These are phyloP conservation scores for Anolis apletophallus DNA, from an alignment of 2,797 vertebrate genomes.

Conservation along the genomic window DNA sequence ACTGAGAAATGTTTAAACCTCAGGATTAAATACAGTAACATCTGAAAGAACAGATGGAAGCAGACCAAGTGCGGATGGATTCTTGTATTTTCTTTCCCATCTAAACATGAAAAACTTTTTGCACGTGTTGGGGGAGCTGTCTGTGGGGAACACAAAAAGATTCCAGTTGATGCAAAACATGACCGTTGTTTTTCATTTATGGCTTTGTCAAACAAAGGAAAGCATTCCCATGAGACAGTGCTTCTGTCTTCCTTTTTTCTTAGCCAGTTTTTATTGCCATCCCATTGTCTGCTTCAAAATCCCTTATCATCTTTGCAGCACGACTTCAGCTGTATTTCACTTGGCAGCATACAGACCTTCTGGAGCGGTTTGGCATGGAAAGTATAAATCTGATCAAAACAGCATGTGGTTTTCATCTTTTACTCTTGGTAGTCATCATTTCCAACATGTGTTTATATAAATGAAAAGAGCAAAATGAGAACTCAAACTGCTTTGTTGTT, in stretches of 20 bases:
- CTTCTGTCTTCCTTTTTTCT: not conserved
- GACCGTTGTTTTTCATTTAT: slow-evolving; percentile 50
- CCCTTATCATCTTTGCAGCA: slow-evolving; percentile 24
- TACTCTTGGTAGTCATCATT: slow-evolving; percentile 19
- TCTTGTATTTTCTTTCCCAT: slow-evolving; percentile 42
- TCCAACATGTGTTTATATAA: slow-evolving; percentile 16
- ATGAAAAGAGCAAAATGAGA: not conserved
- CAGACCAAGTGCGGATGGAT: not conserved
- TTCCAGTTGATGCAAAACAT: slow-evolving; percentile 50
- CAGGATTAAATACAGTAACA: not conserved
- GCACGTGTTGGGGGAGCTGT: slow-evolving; percentile 34
- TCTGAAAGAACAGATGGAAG: too few relatives aligned
- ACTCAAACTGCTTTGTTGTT: not conserved
- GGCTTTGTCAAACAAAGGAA: slow-evolving; percentile 15
- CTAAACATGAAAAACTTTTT: slow-evolving; percentile 23
- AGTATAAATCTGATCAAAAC: slow-evolving; percentile 41
- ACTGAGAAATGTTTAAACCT: not conserved
- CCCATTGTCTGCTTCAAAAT: slow-evolving; percentile 32
- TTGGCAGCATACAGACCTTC: slow-evolving; percentile 11
- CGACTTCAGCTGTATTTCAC: not conserved
- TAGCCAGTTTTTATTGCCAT: slow-evolving; percentile 40
- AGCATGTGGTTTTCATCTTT: slow-evolving; percentile 15
- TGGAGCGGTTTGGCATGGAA: slow-evolving; percentile 20
- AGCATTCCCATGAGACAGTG: slow-evolving; percentile 39
- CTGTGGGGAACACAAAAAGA: slow-evolving; percentile 48